These are phyloP conservation scores for Pardalotus punctatus DNA, from an alignment of 2,113 vertebrate species.

Conservation along the genomic window DNA sequence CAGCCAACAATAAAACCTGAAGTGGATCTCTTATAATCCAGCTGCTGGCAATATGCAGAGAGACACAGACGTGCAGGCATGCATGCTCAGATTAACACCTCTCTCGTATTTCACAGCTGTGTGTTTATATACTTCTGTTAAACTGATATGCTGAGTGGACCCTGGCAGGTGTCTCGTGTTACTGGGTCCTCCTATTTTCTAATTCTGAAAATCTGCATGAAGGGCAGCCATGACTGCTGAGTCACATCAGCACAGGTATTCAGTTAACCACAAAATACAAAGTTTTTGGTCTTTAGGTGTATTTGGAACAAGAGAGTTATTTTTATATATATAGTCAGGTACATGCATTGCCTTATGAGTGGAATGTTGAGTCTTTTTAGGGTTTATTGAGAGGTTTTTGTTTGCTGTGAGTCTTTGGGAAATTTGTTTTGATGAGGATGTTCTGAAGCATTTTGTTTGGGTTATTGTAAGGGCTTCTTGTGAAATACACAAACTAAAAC, in stretches of 20 bases:
- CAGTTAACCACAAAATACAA: background rate
- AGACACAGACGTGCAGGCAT: background rate
- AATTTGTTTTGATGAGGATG: background rate
- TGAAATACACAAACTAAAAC: background rate
- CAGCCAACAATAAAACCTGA: background rate
- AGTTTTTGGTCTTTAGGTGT: background rate
- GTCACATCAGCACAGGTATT: background rate
- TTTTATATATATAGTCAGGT: background rate
- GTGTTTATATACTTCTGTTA: background rate
- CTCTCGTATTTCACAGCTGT: background rate
- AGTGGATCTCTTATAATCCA: background rate
- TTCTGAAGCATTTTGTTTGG: background rate
- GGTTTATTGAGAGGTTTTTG: background rate
- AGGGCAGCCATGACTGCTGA: background rate
- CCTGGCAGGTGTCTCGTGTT: fast-evolving
- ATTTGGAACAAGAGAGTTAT: background rate
- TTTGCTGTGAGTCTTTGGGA: background rate
- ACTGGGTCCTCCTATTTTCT: background rate
- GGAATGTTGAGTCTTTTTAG: background rate
- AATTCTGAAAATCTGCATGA: background rate
- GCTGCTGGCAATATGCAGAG: background rate
- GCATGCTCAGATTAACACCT: background rate
- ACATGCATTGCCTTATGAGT: background rate
- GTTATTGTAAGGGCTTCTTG: background rate
- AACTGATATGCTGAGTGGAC: background rate